Evolutionary conservation across 2,888 invertebrate species (phyloP), one percentile per base, ranked within the genome.

Genomic region (Galerucella nymphaeae): DNA sequence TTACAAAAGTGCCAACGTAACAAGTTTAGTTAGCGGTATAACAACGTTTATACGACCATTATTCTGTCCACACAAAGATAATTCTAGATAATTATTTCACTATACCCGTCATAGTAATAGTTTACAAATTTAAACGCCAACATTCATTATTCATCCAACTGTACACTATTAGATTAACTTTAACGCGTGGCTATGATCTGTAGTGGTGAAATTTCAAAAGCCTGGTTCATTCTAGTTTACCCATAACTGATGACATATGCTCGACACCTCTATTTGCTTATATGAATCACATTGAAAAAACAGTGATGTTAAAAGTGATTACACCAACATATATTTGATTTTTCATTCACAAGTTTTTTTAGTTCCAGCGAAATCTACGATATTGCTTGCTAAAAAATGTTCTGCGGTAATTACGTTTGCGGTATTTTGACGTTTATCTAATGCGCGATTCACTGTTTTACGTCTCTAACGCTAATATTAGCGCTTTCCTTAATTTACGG

Each of bases 81-180:
- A 50, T 50, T 50, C 50, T 50, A n/a, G 50, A 50, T 50, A 50
- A 50, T n/a, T n/a, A 50, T 50, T 50, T n/a, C n/a, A 50, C 16
- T 8, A 50, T 45, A 13, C 45, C 45, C 4, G 45, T 14, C 13
- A 11, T 45, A 13, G 4, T 45, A 45, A 45, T 45, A 13, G 45
- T 13, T 50, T 50, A 50, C n/a, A 50, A 50, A 50, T 50, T 50
- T 50, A n/a, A 50, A 50, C 16, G n/a, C n/a, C 6, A 50, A 50
- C 50, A 16, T 50, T n/a, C n/a, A 50, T 50, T 50, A 50, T 50
- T 50, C 50, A 50, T 50, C 50, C 50, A 50, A 50, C 50, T 50
- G 14, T n/a, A 14, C 50, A 50, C 11, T n/a, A 50, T 50, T 50
- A 50, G 13, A 45, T 45, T 45, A 45, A 45, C 45, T 45, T 45